These are phyloP conservation scores for Enteromius paludinosus DNA, from an alignment of 2,797 vertebrate species.

Conservation along the genomic window DNA sequence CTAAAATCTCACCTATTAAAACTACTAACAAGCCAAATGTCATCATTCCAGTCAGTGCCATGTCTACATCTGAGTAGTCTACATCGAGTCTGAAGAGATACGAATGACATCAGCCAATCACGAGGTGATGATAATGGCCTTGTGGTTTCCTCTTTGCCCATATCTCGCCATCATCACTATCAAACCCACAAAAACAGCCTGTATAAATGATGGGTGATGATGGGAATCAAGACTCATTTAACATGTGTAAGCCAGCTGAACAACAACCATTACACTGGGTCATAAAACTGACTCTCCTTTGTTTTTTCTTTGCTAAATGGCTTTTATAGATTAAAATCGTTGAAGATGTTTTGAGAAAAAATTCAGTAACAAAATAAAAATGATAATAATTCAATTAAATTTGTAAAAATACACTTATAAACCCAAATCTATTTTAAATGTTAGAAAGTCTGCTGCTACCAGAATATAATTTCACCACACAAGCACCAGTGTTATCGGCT, in stretches of 20 bases:
- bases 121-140: background rate
- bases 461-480: background rate
- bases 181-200: background rate
- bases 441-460: background rate
- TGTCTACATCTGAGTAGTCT: conserved; percentile 1
- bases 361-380: too few relatives aligned
- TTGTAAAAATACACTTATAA: too few relatives aligned
- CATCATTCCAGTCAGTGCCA: background rate
- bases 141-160: background rate
- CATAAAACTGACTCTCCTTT: background rate
- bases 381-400: too few relatives aligned
- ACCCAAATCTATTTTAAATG: background rate
- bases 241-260: background rate
- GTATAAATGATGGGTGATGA: background rate
- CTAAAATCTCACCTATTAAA: conserved; percentile 5
- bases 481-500: background rate
- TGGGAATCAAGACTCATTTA: background rate
- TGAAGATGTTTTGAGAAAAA: too few relatives aligned
- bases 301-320: background rate
- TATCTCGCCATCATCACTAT: background rate
- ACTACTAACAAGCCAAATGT: background rate
- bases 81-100: background rate
- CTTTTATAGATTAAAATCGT: background rate
- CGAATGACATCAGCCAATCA: background rate
- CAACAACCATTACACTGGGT: background rate